phyloP scores from a whole-genome alignment of 2,888 invertebrate genomes.

The Sclerodermus sp. region DNA sequence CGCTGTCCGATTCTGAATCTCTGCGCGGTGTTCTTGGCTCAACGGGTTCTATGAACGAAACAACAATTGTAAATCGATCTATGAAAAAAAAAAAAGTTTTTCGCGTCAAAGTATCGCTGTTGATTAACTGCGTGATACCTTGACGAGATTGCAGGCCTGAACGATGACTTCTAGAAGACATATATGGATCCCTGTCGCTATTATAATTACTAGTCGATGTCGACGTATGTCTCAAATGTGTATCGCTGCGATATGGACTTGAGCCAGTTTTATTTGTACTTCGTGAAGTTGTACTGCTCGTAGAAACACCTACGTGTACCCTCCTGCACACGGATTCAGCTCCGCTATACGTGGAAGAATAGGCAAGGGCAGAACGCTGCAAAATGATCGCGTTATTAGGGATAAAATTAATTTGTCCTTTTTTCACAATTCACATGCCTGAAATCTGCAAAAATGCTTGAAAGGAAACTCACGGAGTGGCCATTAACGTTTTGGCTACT shows the following conservation, averaged over 20 bases:
- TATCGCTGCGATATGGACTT: slow-evolving; percentile 87
- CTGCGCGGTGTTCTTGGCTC: slow-evolving; percentile 60
- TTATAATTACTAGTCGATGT: slow-evolving; percentile 89
- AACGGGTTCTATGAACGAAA: slow-evolving; percentile 25
- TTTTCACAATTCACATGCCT: no score
- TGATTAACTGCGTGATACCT: slow-evolving; percentile 33
- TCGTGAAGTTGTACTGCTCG: slow-evolving; percentile 90
- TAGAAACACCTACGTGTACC: slow-evolving; percentile 88
- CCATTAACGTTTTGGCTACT: slow-evolving; percentile 77
- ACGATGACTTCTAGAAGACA: slow-evolving; percentile 49
- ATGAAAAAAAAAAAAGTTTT: background rate
- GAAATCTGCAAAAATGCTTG: no score
- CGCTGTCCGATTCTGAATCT: slow-evolving; percentile 81
- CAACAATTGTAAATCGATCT: background rate
- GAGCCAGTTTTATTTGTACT: slow-evolving; percentile 94
- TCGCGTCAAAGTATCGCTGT: no score
- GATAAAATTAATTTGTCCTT: no score
- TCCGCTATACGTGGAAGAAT: slow-evolving; percentile 79
- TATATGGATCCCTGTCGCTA: slow-evolving; percentile 53
- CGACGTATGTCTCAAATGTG: slow-evolving; percentile 79
- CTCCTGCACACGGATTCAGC: slow-evolving; percentile 67
- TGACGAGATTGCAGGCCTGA: slow-evolving; percentile 41
- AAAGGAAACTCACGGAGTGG: slow-evolving; percentile 59
- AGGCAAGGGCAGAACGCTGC: slow-evolving; percentile 79
- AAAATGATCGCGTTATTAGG: no score